Conservation (phyloP, 1,140 invertebrate species). For the Thalassaphorura encarpata region DNA sequence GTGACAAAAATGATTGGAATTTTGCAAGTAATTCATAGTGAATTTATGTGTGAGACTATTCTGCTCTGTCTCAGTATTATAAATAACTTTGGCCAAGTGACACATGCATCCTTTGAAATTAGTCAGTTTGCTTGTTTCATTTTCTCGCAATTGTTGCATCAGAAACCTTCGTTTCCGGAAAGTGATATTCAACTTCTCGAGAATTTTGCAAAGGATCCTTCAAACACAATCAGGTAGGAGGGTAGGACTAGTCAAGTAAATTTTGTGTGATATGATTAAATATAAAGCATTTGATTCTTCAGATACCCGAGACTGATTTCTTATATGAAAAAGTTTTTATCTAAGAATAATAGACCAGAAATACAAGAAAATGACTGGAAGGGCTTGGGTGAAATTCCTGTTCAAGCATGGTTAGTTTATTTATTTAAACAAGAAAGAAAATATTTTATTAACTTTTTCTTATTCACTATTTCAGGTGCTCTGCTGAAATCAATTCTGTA, state of each 20-base stretch:
- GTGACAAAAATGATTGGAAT: no score
- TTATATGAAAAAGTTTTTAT: background rate
- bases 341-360: no score
- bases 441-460: background rate
- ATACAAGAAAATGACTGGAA: no score
- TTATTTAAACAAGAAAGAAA: no score
- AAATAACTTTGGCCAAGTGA: no score
- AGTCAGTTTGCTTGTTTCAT: slow-evolving; percentile 18
- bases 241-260: background rate
- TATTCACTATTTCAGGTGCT: slow-evolving; percentile 10
- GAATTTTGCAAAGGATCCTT: background rate
- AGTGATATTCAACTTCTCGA: background rate
- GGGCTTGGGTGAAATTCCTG: background rate
- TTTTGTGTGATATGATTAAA: no score
- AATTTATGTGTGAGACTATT: no score
- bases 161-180: background rate
- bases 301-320: slow-evolving; percentile 12
- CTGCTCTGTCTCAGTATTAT: no score
- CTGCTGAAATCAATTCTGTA: slow-evolving; percentile 14
- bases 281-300: background rate
- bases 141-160: background rate
- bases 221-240: background rate
- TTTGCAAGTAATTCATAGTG: no score
- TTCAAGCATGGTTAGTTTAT: slow-evolving; percentile 3
- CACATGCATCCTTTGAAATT: slow-evolving; percentile 8